Base-by-base conservation (phyloP, 1,140 invertebrate species). In the Drosophila nebulosa region DNA sequence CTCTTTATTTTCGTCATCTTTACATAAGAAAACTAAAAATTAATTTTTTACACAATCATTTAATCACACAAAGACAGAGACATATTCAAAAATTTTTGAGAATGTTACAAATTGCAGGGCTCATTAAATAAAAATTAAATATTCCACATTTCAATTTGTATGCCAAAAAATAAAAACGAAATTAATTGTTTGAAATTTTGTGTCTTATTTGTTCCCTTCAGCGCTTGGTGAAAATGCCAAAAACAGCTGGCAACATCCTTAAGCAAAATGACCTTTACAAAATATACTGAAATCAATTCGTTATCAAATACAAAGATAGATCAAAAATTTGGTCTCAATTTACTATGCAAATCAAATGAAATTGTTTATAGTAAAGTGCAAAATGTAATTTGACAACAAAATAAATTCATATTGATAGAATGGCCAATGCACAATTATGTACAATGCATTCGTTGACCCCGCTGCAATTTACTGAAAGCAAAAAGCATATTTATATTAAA, bases 371-470 rank as follows among this genome's bases (percentile, higher is more conserved):
- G 27, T 55, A 30, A 50, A 42, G 39, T 42, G 39, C 39, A 42
- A 42, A 42, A 42, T 42, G 18, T 46, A 56, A 52, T 68, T 30
- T 50, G 42, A 57, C 50, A 58, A 6, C 26, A 69, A 62, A 55
- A 50, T 53, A 53, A 65, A 65, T 55, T 65, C 30, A 60, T 67
- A 64, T 63, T 26, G 58, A 51, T 61, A 59, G 24, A 56, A 61
- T 74, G 60, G 70, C 69, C 60, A 70, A 69, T 51, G 60, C 46
- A 62, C 62, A 80, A 81, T 74, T 70, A 56, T 58, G 57, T 59
- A 58, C 59, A 78, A 81, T 74, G 64, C 52, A 80, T 74, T 74
- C 81, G 75, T 85, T 85, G 81, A 85, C 78, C 81, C 64, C 78
- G 55, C 24, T 35, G 16, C 3, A 64, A 58, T 57, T 36, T 77